Percentiles rank a stretch among this genome's conserved stretches.
phyloP scores from a whole-genome alignment of 1,140 invertebrate species.

The Aphidius ervi region DNA sequence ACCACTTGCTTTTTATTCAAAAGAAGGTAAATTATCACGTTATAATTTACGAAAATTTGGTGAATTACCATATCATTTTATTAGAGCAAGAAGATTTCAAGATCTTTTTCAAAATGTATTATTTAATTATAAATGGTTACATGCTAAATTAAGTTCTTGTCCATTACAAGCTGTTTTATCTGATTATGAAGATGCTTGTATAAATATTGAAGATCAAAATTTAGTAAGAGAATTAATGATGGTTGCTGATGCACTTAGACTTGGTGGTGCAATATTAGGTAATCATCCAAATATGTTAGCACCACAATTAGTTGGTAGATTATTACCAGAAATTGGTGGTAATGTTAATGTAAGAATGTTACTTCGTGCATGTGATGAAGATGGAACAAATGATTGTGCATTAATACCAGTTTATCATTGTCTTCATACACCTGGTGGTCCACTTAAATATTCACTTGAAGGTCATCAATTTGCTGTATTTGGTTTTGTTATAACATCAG shows the following conservation, averaged over 20 bases:
- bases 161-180: conserved; percentile 90
- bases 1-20: conserved; percentile 86
- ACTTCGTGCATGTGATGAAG: conserved; percentile 82
- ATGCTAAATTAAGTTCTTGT: conserved; percentile 92
- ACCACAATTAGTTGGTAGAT: conserved; percentile 86
- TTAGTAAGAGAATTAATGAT: conserved; percentile 84
- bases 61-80: conserved; percentile 91
- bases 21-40: conserved; percentile 80
- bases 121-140: conserved; percentile 97
- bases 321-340: conserved; percentile 84
- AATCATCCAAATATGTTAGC: conserved; percentile 94
- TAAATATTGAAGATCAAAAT: conserved; percentile 80
- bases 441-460: conserved; percentile 95
- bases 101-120: conserved; percentile 91
- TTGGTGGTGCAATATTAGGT: conserved; percentile 86
- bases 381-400: conserved; percentile 83
- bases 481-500: conserved; percentile 86
- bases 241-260: conserved; percentile 88
- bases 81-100: conserved; percentile 83
- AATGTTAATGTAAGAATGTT: conserved; percentile 83
- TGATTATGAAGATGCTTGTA: conserved; percentile 93
- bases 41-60: conserved; percentile 91
- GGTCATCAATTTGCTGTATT: conserved; percentile 98
- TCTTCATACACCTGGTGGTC: conserved; percentile 94
- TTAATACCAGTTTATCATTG: conserved; percentile 92